Evolutionary conservation across 2,113 vertebrate genomes (phyloP).

Genomic region (Tympanuchus pallidicinctus): DNA sequence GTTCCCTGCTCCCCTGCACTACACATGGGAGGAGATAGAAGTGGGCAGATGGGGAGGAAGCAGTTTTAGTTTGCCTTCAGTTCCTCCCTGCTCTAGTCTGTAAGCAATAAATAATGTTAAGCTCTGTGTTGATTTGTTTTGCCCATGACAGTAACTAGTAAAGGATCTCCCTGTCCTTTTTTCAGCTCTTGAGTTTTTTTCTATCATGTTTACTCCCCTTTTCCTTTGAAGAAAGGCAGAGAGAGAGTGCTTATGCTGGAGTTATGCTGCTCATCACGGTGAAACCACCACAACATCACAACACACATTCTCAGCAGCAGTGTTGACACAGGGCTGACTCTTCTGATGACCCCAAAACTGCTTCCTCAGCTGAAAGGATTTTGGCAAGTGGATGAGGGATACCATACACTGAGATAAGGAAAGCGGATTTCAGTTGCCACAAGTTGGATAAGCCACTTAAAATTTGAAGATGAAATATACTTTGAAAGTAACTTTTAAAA

Average conservation of each 20-base stretch:
- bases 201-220: neutral
- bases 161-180: neutral
- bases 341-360: neutral
- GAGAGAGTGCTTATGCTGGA: neutral
- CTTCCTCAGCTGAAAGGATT: slow-evolving; percentile 46
- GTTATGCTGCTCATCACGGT: neutral
- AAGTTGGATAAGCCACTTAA: slow-evolving; percentile 61
- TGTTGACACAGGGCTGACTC: neutral
- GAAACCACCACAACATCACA: neutral
- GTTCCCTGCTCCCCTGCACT: neutral
- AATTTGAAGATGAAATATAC: slow-evolving; percentile 57
- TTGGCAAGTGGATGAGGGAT: neutral
- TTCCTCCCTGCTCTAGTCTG: neutral
- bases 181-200: neutral
- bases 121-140: neutral
- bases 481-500: slow-evolving; percentile 68
- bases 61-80: neutral
- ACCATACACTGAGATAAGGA: neutral
- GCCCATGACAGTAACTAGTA: neutral
- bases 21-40: neutral
- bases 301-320: neutral
- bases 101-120: neutral
- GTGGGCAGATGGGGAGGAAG: neutral
- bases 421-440: slow-evolving; percentile 41
- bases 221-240: neutral